Base-by-base conservation (phyloP, 2,888 invertebrate genomes). In the Agonopterix subpropinquella region DNA sequence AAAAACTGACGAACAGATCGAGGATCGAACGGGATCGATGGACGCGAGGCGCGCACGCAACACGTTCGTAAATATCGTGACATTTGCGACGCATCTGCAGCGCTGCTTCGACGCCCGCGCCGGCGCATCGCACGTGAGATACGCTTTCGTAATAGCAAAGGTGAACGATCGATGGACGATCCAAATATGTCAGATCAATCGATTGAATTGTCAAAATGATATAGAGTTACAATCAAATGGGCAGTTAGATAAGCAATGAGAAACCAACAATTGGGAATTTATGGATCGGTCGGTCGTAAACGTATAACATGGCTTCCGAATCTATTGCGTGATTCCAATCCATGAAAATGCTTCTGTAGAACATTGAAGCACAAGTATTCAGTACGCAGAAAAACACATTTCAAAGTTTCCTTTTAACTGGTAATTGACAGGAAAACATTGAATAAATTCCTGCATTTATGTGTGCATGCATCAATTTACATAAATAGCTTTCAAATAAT, bases 1-100 rank as follows among this genome's bases (percentile, higher is more conserved):
- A 71, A 68, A 70, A 68, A 70, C 56, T 58, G 42, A 11, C 42
- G n/a, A 39, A 10, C 39, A 10, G 58, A 73, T 67, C 61, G 67
- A 9, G 36, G 36, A 47, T 49, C 51, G 49, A 46, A 47, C 50
- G 51, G 53, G 50, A 53, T 49, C 51, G 51, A 45, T 47, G 44
- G 48, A 43, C 13, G 36, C 41, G 45, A 36, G 45, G 45, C 46
- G 45, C 48, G 47, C 45, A 46, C 70, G 70, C 55, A 57, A 59
- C 62, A 39, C 41, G 72, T 71, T 74, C 80, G 65, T 73, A 82
- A 84, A 85, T 84, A 84, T 77, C 80, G 68, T 77, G 81, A 80
- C 80, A 82, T 82, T 80, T 53, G 58, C 61, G 47, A 49, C 53
- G 53, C 48, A 45, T 11, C 50, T 52, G 51, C 47, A 7, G 28